Evolutionary conservation across 2,888 invertebrate genomes (phyloP), one percentile per base, ranked within the genome.

Genomic region (Disparrhopalites patrizii): DNA sequence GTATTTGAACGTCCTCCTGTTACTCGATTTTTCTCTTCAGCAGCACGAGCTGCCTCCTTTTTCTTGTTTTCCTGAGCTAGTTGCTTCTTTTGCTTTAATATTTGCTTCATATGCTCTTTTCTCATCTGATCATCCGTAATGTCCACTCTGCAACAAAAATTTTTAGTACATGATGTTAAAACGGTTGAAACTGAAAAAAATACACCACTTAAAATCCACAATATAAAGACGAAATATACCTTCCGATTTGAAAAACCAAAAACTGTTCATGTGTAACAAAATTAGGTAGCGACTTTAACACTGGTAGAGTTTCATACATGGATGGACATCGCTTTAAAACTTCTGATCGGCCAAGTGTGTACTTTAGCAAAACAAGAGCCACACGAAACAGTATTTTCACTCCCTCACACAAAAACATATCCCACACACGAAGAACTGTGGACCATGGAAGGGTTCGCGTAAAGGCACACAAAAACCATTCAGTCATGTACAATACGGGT

Each of bases 381-480:
- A 95, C 92, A 81, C 95, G 93, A 81, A 98, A 98, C 58, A 98
- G 80, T 15, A 85, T 81, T 78, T 85, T 85, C 27, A 85, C 78
- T 77, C 93, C 98, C 82, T 98, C 98, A 79, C 96, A 97, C 56
- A 98, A 84, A 82, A 98, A 98, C 84, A 97, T 93, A 81, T 98
- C 98, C 97, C 97, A 98, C 31, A 98, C 88, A 25, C 98, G 83
- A 61, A 98, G 83, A 66, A 98, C 85, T 64, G 93, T 90, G 77
- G 94, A 89, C 97, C 97, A 98, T 30, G 97, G 96, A 75, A 98
- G 82, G 0, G 95, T 96, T 76, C 98, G 85, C 0, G 95, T 93
- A 80, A 91, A 92, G 7, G 93, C 90, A 81, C 98, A 98, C 78
- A 98, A 86, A 82, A 98, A 98, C 98, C 98, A 98, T 82, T 98